Evolutionary conservation across 2,797 vertebrate genomes (phyloP), one percentile per base, ranked within the genome.

Genomic region (Mormyrops boulengeri): DNA sequence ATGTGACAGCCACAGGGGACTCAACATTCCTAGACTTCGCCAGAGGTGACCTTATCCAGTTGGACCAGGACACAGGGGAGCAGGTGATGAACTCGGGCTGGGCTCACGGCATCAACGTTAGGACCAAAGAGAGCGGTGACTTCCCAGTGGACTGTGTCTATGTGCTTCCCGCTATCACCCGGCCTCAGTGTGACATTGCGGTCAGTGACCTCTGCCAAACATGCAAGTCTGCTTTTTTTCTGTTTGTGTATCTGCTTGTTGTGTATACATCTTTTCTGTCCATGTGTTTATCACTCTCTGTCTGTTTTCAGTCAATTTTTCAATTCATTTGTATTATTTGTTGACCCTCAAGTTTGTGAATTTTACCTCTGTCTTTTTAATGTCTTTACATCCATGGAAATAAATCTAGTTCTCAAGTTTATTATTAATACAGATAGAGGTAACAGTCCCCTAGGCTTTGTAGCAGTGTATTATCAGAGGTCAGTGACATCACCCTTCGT

Each of bases 31-130:
- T 99, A 91, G 96, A 96, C 90, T 99, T 99, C 91, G 95, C 95
- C 77, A 99, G 98, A 91, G 98, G 98, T 66, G 98, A 99, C 91
- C 96, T 99, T 92, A 97, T 99, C 92, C 90, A 97, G 90, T 94
- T 99, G 94, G 98, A 99, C 44, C 97, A 98, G 8, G 97, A 99
- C 90, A 96, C 96, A 0, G 98, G 98, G 2, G 97, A 99, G 49
- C 96, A 97, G 50, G 96, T 98, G 94, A 96, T 97, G 96, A 96
- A 93, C 90, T 96, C 92, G 0, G 96, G 96, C 55, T 97, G 96
- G 96, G 96, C 96, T 69, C 96, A 95, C 0, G 96, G 96, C 3
- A 92, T 94, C 90, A 97, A 96, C 0, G 96, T 97, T 89, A 93
- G 96, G 88, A 96, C 96, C 90, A 96, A 96, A 89, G 95, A 95